Conservation (phyloP, 2,113 vertebrate species). For the Felis chaus region DNA sequence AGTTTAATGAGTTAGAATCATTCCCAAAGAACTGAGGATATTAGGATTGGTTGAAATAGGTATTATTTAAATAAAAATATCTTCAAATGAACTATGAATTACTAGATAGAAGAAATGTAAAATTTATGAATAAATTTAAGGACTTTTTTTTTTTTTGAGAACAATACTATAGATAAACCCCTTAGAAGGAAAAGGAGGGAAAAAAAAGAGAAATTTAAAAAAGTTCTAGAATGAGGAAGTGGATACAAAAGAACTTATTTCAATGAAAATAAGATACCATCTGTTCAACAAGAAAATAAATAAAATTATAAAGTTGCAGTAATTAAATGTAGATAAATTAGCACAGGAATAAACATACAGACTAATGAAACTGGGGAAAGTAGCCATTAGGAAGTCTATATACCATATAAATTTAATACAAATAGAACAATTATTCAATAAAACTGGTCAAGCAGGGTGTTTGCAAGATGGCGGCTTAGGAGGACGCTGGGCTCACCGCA, state of each 20-base stretch:
- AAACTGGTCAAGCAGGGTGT: neutral
- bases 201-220: neutral
- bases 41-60: neutral
- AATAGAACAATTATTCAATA: neutral
- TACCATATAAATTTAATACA: neutral
- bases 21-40: neutral
- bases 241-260: constrained; percentile 35
- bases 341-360: neutral
- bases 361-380: neutral
- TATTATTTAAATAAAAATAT: constrained; percentile 40
- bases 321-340: constrained; percentile 35
- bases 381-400: neutral
- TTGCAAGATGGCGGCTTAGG: too few relatives aligned
- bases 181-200: neutral
- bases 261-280: constrained; percentile 55
- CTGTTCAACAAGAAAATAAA: constrained; percentile 51
- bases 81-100: neutral
- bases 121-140: neutral
- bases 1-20: neutral
- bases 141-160: neutral
- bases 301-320: constrained; percentile 42
- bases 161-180: neutral
- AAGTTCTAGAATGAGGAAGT: constrained; percentile 20
- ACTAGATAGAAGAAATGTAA: neutral
- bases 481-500: too few relatives aligned